A percentile compares a stretch with the other conserved stretches of the same genome.
Evolutionary conservation across 2,888 invertebrate genomes (phyloP).

Genomic region (Torymus auratus): DNA sequence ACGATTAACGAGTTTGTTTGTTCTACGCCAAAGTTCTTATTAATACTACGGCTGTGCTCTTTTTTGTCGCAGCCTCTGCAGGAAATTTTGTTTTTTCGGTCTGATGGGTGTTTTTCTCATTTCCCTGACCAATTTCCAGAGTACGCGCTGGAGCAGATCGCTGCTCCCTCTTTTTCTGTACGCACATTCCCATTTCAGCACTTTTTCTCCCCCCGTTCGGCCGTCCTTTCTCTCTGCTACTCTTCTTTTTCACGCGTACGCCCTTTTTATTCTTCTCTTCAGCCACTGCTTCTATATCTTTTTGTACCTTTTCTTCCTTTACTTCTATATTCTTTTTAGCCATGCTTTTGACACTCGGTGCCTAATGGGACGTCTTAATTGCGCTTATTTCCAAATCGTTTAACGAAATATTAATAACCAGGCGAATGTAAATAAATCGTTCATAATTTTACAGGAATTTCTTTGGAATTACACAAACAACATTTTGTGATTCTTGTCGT

Average conservation of each 20-base stretch:
- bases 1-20: too few species aligned
- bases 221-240: constrained; percentile 4
- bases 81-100: too few species aligned
- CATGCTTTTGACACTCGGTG: background rate
- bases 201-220: background rate
- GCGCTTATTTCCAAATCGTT: too few species aligned
- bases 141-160: constrained; percentile 6
- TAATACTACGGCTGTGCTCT: too few species aligned
- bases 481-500: too few species aligned
- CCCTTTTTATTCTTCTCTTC: background rate
- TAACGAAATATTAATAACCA: too few species aligned
- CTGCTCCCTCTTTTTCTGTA: constrained; percentile 1
- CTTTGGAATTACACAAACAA: too few species aligned
- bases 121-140: constrained; percentile 13
- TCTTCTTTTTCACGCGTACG: constrained; percentile 3
- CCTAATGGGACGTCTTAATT: too few species aligned
- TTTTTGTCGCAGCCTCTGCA: too few species aligned
- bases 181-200: background rate
- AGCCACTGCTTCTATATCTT: background rate
- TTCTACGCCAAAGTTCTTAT: too few species aligned
- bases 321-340: background rate
- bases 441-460: too few species aligned
- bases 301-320: background rate
- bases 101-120: constrained; percentile 1
- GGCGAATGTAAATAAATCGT: too few species aligned